Percentiles rank a stretch among this genome's conserved stretches.
Conservation (phyloP, 2,797 vertebrate genomes). For the Amphiprion clarkii region DNA sequence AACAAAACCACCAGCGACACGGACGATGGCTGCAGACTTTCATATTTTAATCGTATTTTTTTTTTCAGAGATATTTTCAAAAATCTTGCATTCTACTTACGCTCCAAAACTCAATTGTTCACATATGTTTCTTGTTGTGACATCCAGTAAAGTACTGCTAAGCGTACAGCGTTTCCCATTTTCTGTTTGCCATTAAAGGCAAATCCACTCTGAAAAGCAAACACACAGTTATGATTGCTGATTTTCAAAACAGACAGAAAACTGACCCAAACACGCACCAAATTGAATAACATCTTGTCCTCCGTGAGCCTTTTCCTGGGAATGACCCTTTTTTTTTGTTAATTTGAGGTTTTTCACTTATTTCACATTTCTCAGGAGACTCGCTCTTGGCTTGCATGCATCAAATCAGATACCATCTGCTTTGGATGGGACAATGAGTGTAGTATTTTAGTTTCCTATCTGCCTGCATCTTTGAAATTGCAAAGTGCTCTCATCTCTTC, state of each 20-base stretch:
- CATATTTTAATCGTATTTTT: not conserved
- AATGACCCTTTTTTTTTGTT: conserved; percentile 51
- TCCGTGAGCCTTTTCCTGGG: conserved; percentile 46
- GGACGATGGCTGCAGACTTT: not conserved
- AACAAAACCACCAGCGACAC: not conserved
- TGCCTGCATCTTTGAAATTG: conserved; percentile 56
- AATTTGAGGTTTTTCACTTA: conserved; percentile 51
- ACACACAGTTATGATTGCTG: conserved; percentile 1
- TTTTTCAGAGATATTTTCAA: not conserved
- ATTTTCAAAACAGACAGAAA: conserved; percentile 26
- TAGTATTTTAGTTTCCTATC: conserved; percentile 56
- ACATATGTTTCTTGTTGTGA: conserved; percentile 53
- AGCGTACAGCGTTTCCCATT: not conserved
- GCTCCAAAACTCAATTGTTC: not conserved
- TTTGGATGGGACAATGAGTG: conserved; percentile 53
- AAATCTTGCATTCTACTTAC: not conserved
- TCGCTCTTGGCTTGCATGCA: conserved; percentile 48
- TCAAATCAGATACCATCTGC: conserved; percentile 68
- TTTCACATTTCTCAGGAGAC: conserved; percentile 47
- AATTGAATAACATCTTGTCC: conserved; percentile 44
- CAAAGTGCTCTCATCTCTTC: conserved; percentile 49
- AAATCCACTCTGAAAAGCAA: conserved; percentile 8
- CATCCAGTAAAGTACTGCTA: not conserved
- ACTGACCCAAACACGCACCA: conserved; percentile 8
- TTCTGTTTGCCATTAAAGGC: conserved; percentile 31